Conservation (phyloP, 2,797 vertebrate genomes). For the Bryconaethiops microstoma region DNA sequence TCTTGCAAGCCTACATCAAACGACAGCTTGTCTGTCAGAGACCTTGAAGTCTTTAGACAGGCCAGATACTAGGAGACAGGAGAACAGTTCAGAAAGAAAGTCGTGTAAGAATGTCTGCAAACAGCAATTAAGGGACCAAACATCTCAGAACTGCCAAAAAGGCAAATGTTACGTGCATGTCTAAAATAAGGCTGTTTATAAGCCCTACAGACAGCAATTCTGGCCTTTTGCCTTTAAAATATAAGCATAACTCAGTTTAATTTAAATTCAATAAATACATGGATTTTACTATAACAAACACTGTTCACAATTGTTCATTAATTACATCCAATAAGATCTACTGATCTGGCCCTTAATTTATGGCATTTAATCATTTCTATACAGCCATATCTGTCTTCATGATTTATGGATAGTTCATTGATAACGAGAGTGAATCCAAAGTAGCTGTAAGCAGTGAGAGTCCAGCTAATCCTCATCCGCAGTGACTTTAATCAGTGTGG, state of each 20-base stretch:
- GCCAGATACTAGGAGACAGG: constrained; percentile 86
- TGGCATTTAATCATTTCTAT: constrained; percentile 8
- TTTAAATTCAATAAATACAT: not conserved
- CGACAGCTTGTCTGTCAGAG: constrained; percentile 96
- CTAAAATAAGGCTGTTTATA: too few species aligned
- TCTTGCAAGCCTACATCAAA: constrained; percentile 97
- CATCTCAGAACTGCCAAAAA: not conserved
- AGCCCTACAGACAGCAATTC: not conserved
- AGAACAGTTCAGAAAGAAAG: constrained; percentile 47
- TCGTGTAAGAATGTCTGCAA: not conserved
- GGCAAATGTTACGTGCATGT: too few species aligned
- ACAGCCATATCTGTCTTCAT: not conserved
- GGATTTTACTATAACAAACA: not conserved
- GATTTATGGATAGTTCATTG: constrained; percentile 4
- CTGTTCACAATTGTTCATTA: not conserved
- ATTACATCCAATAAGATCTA: not conserved
- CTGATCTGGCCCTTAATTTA: not conserved
- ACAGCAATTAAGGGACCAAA: not conserved
- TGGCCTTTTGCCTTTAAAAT: not conserved
- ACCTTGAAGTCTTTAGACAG: constrained; percentile 96
- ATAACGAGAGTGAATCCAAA: constrained; percentile 35
- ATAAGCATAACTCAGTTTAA: not conserved
- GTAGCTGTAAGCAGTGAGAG: constrained; percentile 37
- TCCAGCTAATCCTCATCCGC: constrained; percentile 42
- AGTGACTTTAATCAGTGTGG: constrained; percentile 50